Evolutionary conservation across 2,797 vertebrate species (phyloP).

Genomic region (Lagorchestes hirsutus): DNA sequence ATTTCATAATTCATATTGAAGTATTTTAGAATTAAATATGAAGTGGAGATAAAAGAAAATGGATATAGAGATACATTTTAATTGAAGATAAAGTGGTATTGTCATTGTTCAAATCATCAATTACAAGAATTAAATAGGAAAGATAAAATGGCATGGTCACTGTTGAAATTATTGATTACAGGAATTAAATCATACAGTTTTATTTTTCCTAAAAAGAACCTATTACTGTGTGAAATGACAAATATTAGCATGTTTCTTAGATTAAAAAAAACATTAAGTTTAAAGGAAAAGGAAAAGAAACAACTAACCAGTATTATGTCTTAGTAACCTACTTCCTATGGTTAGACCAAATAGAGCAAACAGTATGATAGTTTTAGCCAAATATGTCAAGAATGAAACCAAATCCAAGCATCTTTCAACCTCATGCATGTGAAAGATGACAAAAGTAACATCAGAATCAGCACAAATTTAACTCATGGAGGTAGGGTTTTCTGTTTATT

Average conservation of each 20-base stretch:
- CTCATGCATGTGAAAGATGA: neutral
- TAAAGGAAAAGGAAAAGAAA: neutral
- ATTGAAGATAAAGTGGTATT: neutral
- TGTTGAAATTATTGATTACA: neutral
- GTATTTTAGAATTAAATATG: neutral
- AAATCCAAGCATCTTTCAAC: neutral
- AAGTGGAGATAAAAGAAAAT: neutral
- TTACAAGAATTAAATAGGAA: neutral
- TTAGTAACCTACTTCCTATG: neutral
- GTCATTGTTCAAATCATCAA: neutral
- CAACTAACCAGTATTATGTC: neutral
- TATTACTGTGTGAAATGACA: neutral
- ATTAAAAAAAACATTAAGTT: neutral
- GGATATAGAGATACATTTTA: neutral
- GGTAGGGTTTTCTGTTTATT: neutral
- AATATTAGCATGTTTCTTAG: neutral
- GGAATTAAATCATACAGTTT: neutral
- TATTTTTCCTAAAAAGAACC: neutral
- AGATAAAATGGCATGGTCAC: neutral
- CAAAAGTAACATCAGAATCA: neutral
- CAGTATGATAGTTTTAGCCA: neutral
- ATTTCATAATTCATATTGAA: neutral
- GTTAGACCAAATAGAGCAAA: neutral
- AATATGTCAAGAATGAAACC: neutral
- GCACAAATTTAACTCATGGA: neutral